Conservation (phyloP, 2,888 invertebrate species). For the Griposia aprilina region DNA sequence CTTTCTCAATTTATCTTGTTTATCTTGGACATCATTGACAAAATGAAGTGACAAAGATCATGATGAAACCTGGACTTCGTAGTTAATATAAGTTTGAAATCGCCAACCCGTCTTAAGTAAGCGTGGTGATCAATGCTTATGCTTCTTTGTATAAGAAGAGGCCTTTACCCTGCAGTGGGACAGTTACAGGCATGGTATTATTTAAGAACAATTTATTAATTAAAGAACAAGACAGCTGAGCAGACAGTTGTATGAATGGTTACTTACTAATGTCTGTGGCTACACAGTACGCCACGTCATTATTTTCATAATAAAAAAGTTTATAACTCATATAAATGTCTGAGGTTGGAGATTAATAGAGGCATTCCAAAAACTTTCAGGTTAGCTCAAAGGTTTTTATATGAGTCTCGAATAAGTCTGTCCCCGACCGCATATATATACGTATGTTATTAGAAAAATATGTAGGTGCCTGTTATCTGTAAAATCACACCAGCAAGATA, state of each 20-base stretch:
- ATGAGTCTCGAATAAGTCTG: conserved; percentile 23
- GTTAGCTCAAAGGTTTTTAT: conserved; percentile 46
- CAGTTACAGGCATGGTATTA: not conserved
- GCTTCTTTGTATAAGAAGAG: not conserved
- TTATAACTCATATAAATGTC: conserved; percentile 59
- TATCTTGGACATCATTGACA: not conserved
- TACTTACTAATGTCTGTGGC: conserved; percentile 30
- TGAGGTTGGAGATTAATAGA: conserved; percentile 55
- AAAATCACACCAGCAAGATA: not conserved
- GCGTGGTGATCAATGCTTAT: not conserved
- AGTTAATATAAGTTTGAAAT: not conserved
- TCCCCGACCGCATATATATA: not conserved
- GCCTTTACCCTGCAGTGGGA: not conserved
- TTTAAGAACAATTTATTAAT: no score
- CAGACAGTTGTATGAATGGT: conserved; percentile 2
- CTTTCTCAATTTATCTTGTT: not conserved
- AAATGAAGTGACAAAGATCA: not conserved
- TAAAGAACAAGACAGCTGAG: not conserved
- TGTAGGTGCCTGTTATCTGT: not conserved
- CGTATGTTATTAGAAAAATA: conserved; percentile 6
- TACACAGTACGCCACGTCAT: conserved; percentile 20
- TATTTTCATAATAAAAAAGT: conserved; percentile 51
- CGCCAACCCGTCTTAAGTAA: not conserved
- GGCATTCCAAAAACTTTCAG: conserved; percentile 52
- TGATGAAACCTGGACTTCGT: not conserved